Evolutionary conservation across 2,113 vertebrate species (phyloP).

Genomic region (Passerina amoena): DNA sequence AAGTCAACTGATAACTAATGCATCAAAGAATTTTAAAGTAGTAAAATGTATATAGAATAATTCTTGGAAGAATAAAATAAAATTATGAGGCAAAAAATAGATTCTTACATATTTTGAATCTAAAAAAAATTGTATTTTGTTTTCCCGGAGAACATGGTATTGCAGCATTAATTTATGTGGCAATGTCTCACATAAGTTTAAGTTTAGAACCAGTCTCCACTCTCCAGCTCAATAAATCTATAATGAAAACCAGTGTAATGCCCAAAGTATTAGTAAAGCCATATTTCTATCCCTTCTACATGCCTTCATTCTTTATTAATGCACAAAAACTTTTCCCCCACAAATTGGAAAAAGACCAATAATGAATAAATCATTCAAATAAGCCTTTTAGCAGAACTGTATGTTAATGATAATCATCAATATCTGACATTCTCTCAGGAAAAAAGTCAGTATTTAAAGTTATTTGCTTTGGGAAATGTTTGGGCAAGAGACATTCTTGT

Average conservation of each 20-base stretch:
- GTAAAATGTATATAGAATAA: not conserved
- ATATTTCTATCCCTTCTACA: not conserved
- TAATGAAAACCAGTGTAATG: not conserved
- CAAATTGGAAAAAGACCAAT: not conserved
- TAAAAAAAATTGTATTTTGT: not conserved
- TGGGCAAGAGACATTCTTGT: not conserved
- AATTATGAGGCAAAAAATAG: not conserved
- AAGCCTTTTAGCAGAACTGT: not conserved
- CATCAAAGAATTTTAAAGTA: not conserved
- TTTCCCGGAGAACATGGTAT: not conserved
- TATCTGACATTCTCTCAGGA: not conserved
- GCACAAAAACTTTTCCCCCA: not conserved
- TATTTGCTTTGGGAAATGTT: conserved; percentile 4
- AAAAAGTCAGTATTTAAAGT: not conserved
- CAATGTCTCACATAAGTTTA: not conserved
- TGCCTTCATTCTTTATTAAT: not conserved
- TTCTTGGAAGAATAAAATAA: not conserved
- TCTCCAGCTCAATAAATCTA: not conserved
- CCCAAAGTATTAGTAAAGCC: not conserved
- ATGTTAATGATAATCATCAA: not conserved
- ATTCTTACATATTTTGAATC: not conserved
- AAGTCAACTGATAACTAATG: not conserved
- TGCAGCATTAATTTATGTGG: not conserved
- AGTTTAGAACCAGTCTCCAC: not conserved
- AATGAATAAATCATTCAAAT: not conserved